Percentiles rank a stretch among this genome's conserved stretches.
These are phyloP conservation scores for Tautogolabrus adspersus DNA, from an alignment of 2,113 vertebrate genomes.

Conservation along the genomic window DNA sequence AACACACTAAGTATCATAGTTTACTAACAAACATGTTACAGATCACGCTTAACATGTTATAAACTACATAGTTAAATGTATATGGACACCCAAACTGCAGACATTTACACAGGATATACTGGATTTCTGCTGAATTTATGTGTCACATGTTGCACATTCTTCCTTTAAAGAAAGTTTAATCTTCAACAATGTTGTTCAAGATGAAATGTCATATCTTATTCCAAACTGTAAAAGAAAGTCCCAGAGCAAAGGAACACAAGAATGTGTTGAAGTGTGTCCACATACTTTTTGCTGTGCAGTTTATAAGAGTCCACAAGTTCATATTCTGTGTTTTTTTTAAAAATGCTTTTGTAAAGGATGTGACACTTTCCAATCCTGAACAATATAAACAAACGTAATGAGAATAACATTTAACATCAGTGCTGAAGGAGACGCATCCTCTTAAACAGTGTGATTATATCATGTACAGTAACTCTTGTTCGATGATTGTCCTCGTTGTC, in stretches of 20 bases:
- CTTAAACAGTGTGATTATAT: background rate
- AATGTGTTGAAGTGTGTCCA: slow-evolving; percentile 2
- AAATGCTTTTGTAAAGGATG: slow-evolving; percentile 12
- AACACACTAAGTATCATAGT: background rate
- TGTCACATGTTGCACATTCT: no score
- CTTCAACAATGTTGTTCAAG: no score
- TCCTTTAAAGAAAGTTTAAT: no score
- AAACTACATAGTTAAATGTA: slow-evolving; percentile 24
- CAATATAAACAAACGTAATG: no score
- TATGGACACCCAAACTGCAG: background rate
- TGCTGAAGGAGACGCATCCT: slow-evolving; percentile 44
- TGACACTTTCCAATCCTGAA: slow-evolving; percentile 27
- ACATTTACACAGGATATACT: background rate
- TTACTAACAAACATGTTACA: slow-evolving; percentile 35
- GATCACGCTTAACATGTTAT: background rate
- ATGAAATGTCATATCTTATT: no score
- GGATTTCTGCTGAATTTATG: no score
- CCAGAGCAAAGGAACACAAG: no score
- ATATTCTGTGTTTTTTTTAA: background rate
- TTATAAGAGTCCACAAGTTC: background rate
- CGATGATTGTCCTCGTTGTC: slow-evolving; percentile 12
- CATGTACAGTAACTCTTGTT: slow-evolving; percentile 20
- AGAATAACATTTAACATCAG: no score
- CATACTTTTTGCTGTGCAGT: slow-evolving; percentile 37
- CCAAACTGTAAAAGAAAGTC: no score